A percentile compares a stretch with the other conserved stretches of the same genome.
These are phyloP conservation scores for Xestia c-nigrum DNA, from an alignment of 2,888 invertebrate species.

Conservation along the genomic window DNA sequence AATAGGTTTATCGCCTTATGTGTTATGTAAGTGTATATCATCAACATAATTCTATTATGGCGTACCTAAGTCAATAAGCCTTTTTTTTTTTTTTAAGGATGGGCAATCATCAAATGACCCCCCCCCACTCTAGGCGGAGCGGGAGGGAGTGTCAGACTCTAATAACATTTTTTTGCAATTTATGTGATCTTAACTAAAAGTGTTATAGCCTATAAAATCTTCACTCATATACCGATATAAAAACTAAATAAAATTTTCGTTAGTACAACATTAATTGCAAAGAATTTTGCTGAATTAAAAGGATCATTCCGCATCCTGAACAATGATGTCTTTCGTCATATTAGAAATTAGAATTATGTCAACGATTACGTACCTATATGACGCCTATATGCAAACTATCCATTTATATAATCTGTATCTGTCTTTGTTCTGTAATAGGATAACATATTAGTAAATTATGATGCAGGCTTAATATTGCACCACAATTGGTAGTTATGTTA, in stretches of 20 bases:
- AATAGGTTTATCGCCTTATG: background rate
- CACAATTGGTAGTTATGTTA: conserved; percentile 25
- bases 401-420: background rate
- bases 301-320: background rate
- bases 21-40: background rate
- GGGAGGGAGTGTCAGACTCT: no score
- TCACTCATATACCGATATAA: background rate
- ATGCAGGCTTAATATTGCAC: conserved; percentile 27
- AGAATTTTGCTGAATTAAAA: background rate
- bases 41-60: background rate
- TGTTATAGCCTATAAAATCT: background rate
- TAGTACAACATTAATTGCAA: background rate
- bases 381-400: background rate
- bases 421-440: conserved; percentile 5
- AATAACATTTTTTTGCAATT: background rate
- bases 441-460: conserved; percentile 6
- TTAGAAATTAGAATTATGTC: background rate
- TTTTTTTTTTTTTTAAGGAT: no score
- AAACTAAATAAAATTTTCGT: background rate
- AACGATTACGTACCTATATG: background rate
- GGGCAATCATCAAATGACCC: no score
- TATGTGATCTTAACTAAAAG: background rate
- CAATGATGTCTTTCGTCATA: background rate
- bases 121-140: no score
- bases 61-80: no score